phyloP scores from a whole-genome alignment of 2,797 vertebrate genomes.

The Sebastes elongatus region DNA sequence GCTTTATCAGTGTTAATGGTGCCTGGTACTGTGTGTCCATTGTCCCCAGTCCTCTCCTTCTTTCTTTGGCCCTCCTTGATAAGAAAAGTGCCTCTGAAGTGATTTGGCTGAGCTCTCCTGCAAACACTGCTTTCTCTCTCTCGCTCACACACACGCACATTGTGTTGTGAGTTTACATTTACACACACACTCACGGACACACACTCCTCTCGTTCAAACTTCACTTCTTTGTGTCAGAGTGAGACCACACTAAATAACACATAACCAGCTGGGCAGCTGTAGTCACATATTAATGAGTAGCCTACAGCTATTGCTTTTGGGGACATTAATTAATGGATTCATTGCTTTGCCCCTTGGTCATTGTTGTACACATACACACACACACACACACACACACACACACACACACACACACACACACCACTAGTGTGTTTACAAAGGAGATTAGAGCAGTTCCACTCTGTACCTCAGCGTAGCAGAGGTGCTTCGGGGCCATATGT shows the following conservation, averaged over 20 bases:
- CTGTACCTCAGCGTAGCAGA: conserved; percentile 55
- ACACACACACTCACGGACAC: background rate
- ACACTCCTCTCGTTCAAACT: background rate
- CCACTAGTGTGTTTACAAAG: conserved; percentile 67
- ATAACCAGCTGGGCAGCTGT: background rate
- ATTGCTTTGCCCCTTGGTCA: background rate
- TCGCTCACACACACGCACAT: background rate
- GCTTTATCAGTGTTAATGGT: background rate
- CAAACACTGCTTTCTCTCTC: background rate
- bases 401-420: too few relatives aligned
- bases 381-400: background rate
- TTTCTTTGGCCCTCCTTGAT: background rate
- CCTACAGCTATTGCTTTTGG: background rate
- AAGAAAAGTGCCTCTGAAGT: background rate
- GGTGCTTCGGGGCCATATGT: conserved; percentile 48
- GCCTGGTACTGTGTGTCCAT: background rate
- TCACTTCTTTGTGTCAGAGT: background rate
- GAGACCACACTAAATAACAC: background rate
- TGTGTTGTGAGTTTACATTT: background rate
- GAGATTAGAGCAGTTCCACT: conserved; percentile 70
- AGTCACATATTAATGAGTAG: background rate
- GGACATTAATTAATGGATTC: conserved; percentile 5
- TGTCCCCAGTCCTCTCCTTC: background rate
- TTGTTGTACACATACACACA: background rate
- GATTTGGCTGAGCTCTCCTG: background rate